Conservation (phyloP, 2,113 vertebrate species). For the Mellivora capensis region DNA sequence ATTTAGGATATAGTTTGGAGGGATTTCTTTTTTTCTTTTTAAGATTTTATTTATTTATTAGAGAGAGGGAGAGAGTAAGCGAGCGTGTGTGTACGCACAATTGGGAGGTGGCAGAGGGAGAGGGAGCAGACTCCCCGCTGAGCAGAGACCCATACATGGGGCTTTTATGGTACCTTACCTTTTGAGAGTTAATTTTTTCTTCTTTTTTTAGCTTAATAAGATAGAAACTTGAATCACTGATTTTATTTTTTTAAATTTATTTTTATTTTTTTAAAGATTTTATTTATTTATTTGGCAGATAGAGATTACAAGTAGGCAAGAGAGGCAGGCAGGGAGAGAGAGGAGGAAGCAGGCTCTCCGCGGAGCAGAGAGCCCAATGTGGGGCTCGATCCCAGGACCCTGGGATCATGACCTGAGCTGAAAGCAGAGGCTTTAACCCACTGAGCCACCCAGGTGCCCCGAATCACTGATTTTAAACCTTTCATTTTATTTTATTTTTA, state of each 20-base stretch:
- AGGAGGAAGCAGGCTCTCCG: too few relatives aligned
- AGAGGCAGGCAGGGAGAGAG: too few relatives aligned
- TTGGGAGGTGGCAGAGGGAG: not conserved
- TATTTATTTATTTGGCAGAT: too few relatives aligned
- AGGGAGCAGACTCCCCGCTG: not conserved
- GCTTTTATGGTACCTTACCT: not conserved
- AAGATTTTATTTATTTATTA: not conserved
- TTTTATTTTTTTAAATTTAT: not conserved
- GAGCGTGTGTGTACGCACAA: accelerated
- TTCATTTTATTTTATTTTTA: too few relatives aligned
- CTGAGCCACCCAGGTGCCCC: too few relatives aligned
- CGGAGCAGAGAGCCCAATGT: too few relatives aligned
- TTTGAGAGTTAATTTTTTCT: not conserved
- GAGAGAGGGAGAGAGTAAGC: too few relatives aligned
- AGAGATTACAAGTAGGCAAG: too few relatives aligned
- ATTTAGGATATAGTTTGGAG: not conserved
- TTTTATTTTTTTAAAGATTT: too few relatives aligned
- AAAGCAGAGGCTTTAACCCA: too few relatives aligned
- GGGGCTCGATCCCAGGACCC: too few relatives aligned
- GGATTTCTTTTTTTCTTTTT: not conserved
- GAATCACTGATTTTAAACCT: not conserved
- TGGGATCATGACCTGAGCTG: too few relatives aligned
- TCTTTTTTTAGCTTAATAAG: not conserved
- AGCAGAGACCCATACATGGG: not conserved
- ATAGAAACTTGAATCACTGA: not conserved